Conservation (phyloP, 1,140 invertebrate genomes). For the Lamellibrachia luymesi region DNA sequence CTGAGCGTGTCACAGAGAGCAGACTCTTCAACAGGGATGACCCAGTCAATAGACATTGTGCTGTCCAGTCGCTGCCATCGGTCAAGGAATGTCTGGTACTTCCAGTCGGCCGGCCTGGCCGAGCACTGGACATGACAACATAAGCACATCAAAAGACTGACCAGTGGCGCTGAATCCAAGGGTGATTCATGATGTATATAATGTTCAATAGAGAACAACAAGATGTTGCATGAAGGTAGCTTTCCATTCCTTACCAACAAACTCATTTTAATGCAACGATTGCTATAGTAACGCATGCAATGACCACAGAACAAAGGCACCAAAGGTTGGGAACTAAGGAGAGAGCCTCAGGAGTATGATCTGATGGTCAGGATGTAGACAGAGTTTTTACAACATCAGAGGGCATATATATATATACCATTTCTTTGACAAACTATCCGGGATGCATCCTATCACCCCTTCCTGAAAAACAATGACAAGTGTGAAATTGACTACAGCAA, state of each 20-base stretch:
- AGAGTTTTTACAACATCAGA: too few species aligned
- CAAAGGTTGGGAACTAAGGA: too few species aligned
- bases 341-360: too few species aligned
- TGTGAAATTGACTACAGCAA: background rate
- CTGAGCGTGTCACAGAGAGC: constrained; percentile 64
- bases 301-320: too few species aligned
- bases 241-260: background rate
- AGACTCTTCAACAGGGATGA: constrained; percentile 64
- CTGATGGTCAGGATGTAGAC: too few species aligned
- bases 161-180: too few species aligned
- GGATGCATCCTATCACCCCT: too few species aligned
- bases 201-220: background rate
- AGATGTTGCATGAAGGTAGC: background rate
- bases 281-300: too few species aligned
- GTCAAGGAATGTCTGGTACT: constrained; percentile 38
- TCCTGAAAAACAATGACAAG: too few species aligned
- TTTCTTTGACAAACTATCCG: background rate
- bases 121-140: constrained; percentile 37
- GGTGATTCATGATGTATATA: background rate
- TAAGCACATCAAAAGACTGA: too few species aligned
- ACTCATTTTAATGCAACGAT: too few species aligned
- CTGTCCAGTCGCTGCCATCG: constrained; percentile 71
- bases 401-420: background rate
- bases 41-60: constrained; percentile 68
- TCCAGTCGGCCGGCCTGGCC: constrained; percentile 51